phyloP scores from a whole-genome alignment of 2,888 invertebrate genomes.

The Agrochola lota region DNA sequence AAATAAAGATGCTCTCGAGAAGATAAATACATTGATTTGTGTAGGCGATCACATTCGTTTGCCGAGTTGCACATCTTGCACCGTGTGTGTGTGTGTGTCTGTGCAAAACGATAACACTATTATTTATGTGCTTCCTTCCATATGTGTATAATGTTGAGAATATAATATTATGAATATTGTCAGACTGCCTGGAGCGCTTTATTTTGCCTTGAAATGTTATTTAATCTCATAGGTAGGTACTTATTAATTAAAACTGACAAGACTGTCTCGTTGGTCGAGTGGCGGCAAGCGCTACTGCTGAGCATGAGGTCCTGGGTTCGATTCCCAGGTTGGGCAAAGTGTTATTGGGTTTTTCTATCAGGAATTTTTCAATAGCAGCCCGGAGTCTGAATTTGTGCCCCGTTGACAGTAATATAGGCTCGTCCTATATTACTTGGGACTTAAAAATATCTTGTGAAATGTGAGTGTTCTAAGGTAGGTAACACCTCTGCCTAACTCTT shows the following conservation, averaged over 20 bases:
- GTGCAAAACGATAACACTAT: slow-evolving; percentile 52
- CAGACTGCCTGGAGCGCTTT: slow-evolving; percentile 57
- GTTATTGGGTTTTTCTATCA: no score
- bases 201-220: slow-evolving; percentile 44
- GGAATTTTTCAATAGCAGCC: no score
- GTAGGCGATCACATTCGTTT: slow-evolving; percentile 50
- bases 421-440: no score
- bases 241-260: slow-evolving; percentile 18
- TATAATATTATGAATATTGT: slow-evolving; percentile 29
- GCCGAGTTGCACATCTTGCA: slow-evolving; percentile 44
- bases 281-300: no score
- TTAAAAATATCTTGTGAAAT: no score
- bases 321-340: no score
- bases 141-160: slow-evolving; percentile 29
- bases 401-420: no score
- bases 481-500: no score
- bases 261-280: no score
- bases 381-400: no score
- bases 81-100: slow-evolving; percentile 14
- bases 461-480: no score
- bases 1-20: slow-evolving; percentile 54
- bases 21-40: slow-evolving; percentile 51
- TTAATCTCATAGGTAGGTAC: slow-evolving; percentile 6
- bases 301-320: no score
- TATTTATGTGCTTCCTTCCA: slow-evolving; percentile 55